Conservation (phyloP, 2,113 vertebrate genomes). For the Microcebus murinus region DNA sequence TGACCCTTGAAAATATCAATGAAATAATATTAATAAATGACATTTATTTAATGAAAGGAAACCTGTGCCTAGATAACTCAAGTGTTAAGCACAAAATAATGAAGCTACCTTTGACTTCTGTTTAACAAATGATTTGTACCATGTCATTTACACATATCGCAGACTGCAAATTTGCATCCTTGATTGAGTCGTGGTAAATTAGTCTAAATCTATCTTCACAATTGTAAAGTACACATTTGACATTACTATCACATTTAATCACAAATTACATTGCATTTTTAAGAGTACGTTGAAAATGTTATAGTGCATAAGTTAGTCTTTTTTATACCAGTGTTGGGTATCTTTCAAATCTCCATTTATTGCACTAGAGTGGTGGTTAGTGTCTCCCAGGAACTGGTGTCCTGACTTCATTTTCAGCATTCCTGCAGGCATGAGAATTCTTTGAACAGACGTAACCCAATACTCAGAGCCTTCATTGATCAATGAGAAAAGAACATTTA, state of each 20-base stretch:
- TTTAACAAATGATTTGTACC: background rate
- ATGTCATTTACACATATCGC: background rate
- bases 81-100: background rate
- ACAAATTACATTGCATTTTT: background rate
- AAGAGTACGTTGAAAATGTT: background rate
- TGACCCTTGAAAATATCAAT: background rate
- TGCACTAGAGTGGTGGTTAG: background rate
- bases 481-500: background rate
- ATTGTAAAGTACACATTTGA: background rate
- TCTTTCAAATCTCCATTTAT: background rate
- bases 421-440: background rate
- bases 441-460: background rate
- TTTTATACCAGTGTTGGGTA: background rate
- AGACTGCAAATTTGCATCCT: background rate
- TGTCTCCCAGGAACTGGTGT: background rate
- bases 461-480: background rate
- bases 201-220: background rate
- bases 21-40: background rate
- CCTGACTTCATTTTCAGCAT: background rate
- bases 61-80: background rate
- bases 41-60: slow-evolving; percentile 7
- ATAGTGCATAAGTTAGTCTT: background rate
- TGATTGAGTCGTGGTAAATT: background rate
- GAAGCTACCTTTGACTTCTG: background rate
- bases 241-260: background rate